phyloP scores from a whole-genome alignment of 2,113 vertebrate species.

The Callopanchax toddi region DNA sequence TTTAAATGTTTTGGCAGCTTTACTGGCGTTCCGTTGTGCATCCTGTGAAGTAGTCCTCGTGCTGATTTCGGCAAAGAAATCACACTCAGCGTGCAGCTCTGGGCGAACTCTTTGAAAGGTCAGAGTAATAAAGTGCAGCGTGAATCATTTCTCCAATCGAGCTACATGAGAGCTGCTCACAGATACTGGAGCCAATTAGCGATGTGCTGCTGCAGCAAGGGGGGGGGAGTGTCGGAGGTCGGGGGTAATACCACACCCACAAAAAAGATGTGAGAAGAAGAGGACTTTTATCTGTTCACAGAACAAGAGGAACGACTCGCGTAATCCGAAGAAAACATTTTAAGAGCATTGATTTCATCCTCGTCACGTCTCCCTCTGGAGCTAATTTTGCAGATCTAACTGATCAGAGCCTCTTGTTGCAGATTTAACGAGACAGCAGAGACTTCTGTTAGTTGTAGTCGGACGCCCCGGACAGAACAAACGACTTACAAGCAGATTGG shows the following conservation, averaged over 20 bases:
- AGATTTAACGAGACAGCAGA: conserved; percentile 57
- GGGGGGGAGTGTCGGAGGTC: conserved; percentile 35
- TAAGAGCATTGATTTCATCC: conserved; percentile 70
- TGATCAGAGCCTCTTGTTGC: conserved; percentile 56
- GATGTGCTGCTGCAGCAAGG: conserved; percentile 21
- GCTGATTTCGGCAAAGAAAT: background rate
- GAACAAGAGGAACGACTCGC: conserved; percentile 61
- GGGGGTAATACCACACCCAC: conserved; percentile 7
- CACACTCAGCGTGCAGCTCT: background rate
- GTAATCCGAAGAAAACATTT: conserved; percentile 66
- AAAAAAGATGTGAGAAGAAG: conserved; percentile 32
- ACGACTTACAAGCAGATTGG: conserved; percentile 26
- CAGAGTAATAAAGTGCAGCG: conserved; percentile 11
- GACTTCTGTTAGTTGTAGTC: conserved; percentile 31
- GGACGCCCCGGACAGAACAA: conserved; percentile 39
- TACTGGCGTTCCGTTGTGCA: background rate
- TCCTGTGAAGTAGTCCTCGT: background rate
- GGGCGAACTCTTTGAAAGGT: conserved; percentile 7
- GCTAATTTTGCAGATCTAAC: conserved; percentile 65
- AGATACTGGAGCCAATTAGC: conserved; percentile 19
- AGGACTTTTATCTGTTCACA: conserved; percentile 45
- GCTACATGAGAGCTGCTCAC: conserved; percentile 3
- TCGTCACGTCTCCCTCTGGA: conserved; percentile 39
- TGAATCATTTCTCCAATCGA: conserved; percentile 8
- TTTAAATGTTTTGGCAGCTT: too few relatives aligned